A percentile compares a stretch with the other conserved stretches of the same genome.
Conservation (phyloP, 2,888 invertebrate genomes). For the Caenorhabditis macrosperma region DNA sequence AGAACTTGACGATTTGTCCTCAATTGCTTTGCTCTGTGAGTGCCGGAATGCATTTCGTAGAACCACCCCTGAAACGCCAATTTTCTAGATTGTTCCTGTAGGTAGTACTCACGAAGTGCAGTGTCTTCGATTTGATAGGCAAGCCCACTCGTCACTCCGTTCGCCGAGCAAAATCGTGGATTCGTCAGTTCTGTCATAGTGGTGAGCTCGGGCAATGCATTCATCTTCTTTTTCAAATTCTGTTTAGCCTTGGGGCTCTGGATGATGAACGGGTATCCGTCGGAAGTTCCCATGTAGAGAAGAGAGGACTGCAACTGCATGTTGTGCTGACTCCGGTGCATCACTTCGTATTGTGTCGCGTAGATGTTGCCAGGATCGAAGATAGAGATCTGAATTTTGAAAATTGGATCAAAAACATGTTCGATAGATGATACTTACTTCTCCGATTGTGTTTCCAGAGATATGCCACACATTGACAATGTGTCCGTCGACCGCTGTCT, state of each 20-base stretch:
- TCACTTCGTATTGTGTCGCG: constrained; percentile 51
- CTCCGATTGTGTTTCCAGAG: constrained; percentile 35
- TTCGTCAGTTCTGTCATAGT: constrained; percentile 3
- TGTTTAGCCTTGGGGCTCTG: constrained; percentile 53
- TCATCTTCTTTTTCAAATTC: constrained; percentile 47
- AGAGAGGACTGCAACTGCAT: constrained; percentile 42
- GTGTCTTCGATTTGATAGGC: constrained; percentile 42
- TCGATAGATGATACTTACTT: constrained; percentile 22
- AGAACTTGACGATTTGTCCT: constrained; percentile 18
- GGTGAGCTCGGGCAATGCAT: constrained; percentile 3
- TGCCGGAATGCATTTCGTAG: constrained; percentile 26
- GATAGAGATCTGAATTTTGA: constrained; percentile 64
- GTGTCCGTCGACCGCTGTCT: constrained; percentile 59
- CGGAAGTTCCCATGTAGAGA: constrained; percentile 49
- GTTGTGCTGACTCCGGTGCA: constrained; percentile 26
- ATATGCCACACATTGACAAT: constrained; percentile 67
- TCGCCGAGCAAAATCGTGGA: constrained; percentile 40
- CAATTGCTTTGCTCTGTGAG: constrained; percentile 51
- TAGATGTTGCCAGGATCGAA: constrained; percentile 69
- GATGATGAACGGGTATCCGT: constrained; percentile 53
- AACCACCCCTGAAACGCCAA: constrained; percentile 18
- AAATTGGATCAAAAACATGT: background rate
- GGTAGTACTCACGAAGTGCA: constrained; percentile 35
- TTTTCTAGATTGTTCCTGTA: background rate
- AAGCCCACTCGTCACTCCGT: constrained; percentile 10